Evolutionary conservation across 2,888 invertebrate species (phyloP).

Genomic region (Dynastes maya): DNA sequence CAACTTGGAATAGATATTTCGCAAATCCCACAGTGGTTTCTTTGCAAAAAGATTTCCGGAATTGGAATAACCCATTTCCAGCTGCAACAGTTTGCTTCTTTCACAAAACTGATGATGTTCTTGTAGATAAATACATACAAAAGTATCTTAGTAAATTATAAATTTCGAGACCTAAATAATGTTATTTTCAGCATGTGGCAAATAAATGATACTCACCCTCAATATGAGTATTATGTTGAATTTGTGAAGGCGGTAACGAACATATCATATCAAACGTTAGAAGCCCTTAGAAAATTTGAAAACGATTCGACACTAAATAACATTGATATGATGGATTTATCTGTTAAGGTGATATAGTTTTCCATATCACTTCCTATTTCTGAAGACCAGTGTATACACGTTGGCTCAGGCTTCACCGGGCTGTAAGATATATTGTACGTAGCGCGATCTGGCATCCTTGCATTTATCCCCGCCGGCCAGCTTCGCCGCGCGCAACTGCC

Average conservation of each 20-base stretch:
- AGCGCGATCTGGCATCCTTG: too few species aligned
- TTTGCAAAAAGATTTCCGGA: constrained; percentile 76
- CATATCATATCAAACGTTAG: constrained; percentile 69
- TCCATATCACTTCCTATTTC: too few species aligned
- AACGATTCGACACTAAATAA: constrained; percentile 69
- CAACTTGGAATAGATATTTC: constrained; percentile 74
- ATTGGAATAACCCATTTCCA: constrained; percentile 76
- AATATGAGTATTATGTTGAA: constrained; percentile 70
- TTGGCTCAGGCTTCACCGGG: too few species aligned
- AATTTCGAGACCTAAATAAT: background rate
- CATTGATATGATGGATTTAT: constrained; percentile 70
- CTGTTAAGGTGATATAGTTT: constrained; percentile 67
- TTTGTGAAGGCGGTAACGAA: constrained; percentile 71
- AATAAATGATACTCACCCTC: constrained; percentile 66
- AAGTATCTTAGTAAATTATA: constrained; percentile 60
- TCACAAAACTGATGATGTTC: constrained; percentile 66
- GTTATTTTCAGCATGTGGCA: constrained; percentile 67
- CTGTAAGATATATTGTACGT: too few species aligned
- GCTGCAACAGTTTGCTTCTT: constrained; percentile 74
- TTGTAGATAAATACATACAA: constrained; percentile 65
- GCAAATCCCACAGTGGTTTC: constrained; percentile 78
- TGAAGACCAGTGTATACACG: too few species aligned
- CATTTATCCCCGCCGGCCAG: too few species aligned
- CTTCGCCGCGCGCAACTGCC: too few species aligned
- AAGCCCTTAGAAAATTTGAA: constrained; percentile 67